phyloP scores from a whole-genome alignment of 2,113 vertebrate species.

The Lophius piscatorius region DNA sequence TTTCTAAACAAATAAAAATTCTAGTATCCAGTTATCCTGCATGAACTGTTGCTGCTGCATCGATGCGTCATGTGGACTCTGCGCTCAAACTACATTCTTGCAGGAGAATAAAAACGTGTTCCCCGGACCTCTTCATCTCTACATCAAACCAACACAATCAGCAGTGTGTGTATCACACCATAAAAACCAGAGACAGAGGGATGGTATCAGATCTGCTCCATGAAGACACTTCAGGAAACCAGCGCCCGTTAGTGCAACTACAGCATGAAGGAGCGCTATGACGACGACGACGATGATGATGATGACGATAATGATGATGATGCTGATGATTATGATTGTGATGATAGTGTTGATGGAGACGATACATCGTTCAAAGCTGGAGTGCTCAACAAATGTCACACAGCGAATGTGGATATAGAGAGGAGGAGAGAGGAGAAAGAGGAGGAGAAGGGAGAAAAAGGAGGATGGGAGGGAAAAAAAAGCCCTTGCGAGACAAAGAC shows the following conservation, averaged over 20 bases:
- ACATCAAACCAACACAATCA: conserved; percentile 5
- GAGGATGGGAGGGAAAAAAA: conserved; percentile 17
- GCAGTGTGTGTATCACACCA: not conserved
- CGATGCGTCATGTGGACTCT: not conserved
- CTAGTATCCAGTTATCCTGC: too few relatives aligned
- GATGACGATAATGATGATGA: conserved; percentile 44
- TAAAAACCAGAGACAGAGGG: conserved; percentile 19
- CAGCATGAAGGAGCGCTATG: conserved; percentile 40
- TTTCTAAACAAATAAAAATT: conserved; percentile 19
- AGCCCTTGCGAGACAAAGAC: conserved; percentile 12
- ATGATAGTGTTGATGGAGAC: conserved; percentile 41
- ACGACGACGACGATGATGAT: conserved; percentile 51
- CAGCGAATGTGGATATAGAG: conserved; percentile 4
- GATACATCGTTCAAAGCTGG: conserved; percentile 36
- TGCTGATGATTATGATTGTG: conserved; percentile 53
- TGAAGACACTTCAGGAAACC: conserved; percentile 61
- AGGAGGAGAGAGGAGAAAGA: conserved; percentile 13
- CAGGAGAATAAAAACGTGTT: not conserved
- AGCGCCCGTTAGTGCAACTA: conserved; percentile 66
- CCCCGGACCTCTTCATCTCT: not conserved
- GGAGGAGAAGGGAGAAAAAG: conserved; percentile 8
- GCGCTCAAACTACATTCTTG: not conserved
- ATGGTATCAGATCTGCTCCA: conserved; percentile 6
- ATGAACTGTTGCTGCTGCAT: not conserved
- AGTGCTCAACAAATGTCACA: conserved; percentile 40